Base-by-base conservation (phyloP, 37 sponge, comb jelly and placozoan species). In the Amphimedon queenslandica region DNA sequence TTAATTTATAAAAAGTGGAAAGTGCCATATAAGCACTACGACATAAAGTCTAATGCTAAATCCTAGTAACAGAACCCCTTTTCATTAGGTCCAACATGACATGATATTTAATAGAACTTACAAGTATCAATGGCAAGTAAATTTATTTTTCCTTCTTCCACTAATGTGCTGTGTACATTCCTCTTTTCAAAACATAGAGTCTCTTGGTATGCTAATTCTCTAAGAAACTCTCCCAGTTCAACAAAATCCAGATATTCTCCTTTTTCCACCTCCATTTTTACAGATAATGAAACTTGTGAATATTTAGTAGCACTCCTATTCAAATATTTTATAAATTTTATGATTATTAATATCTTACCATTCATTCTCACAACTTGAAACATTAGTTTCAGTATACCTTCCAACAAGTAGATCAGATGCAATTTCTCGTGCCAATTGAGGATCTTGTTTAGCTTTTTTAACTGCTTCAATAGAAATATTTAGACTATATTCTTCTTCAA, bases 391-490 rank as follows among this genome's bases (percentile, higher is more conserved):
- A 18, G 53, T 8, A 47, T 8, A 47, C 13, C 13, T 47, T 47
- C 53, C 53, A 47, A 47, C 13, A 47, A 18, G 13, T 18, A 47
- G 53, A 47, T 13, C 13, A 8, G 13, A 47, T 47, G 61, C 61
- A 60, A 60, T n/a, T n/a, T 60, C 61, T 60, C 61, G 8, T 60
- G 28, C 61, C 5, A n/a, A 6, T 60, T 25, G 5, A 6, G 5
- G 5, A 60, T 11, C 21, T n/a, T 5, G 24, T 60, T 25, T n/a
- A 11, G 61, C 8, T 11, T 11, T n/a, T 60, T n/a, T 11, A n/a
- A 76, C 71, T 23, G 77, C 77, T 5, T 61, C 34, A 55, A 83
- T 70, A 27, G 76, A 42, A 8, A 64, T 51, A 16, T 70, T 70
- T 20, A 64, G 55, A 35, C 39, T 18, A 61, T 37, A 83, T 3